A percentile compares a stretch with the other conserved stretches of the same genome.
Conservation (phyloP, 2,113 vertebrate genomes). For the Recurvirostra avosetta region DNA sequence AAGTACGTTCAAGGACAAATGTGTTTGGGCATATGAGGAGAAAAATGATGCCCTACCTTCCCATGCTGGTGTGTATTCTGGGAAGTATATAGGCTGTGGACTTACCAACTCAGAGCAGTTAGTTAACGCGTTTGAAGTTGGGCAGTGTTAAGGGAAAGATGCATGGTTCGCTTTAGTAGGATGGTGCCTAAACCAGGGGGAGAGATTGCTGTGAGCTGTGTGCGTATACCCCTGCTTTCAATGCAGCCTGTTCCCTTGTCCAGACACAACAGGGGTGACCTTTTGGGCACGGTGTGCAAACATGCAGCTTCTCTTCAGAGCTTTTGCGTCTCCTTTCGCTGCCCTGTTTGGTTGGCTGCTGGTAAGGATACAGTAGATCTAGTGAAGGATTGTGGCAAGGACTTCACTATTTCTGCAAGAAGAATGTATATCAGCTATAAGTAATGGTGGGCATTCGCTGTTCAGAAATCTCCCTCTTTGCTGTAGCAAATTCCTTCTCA, state of each 20-base stretch:
- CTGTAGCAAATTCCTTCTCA: neutral
- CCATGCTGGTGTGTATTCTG: rapidly evolving
- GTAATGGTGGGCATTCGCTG: neutral
- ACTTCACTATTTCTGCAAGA: neutral
- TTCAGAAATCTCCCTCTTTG: neutral
- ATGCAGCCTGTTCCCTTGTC: neutral
- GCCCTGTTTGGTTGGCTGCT: neutral
- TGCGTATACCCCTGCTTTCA: neutral
- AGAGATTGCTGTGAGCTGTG: neutral
- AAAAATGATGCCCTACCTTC: neutral
- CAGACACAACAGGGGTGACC: neutral
- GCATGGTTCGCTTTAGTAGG: neutral
- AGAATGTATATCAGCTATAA: neutral
- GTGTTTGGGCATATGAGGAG: neutral
- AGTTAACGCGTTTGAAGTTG: neutral
- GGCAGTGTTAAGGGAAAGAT: neutral
- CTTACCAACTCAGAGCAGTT: too few species aligned
- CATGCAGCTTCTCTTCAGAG: neutral
- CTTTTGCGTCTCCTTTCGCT: neutral
- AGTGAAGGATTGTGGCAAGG: neutral
- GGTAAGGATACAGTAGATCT: neutral
- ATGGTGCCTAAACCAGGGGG: neutral
- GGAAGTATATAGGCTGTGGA: too few species aligned
- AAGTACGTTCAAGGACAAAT: too few species aligned
- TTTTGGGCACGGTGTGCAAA: neutral